These are phyloP conservation scores for Apis cerana DNA, from an alignment of 1,140 invertebrate species.

Conservation along the genomic window DNA sequence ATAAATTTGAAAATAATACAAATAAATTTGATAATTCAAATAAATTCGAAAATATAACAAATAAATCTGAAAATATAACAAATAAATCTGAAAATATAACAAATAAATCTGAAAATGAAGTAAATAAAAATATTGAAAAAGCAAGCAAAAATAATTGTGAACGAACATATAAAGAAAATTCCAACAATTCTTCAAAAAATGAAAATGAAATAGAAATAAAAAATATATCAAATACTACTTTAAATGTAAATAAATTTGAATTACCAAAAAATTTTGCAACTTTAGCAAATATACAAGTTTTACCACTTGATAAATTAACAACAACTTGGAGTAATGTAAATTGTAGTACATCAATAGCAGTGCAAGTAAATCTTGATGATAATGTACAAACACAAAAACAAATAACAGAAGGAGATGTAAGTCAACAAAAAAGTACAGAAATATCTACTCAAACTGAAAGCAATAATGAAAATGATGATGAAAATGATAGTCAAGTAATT, in stretches of 20 bases:
- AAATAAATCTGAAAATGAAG: slow-evolving; percentile 20
- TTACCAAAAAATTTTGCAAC: slow-evolving; percentile 75
- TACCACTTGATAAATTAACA: slow-evolving; percentile 77
- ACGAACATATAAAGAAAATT: slow-evolving; percentile 8
- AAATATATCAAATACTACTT: slow-evolving; percentile 18
- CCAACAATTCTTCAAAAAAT: not conserved
- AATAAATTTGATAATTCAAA: not conserved
- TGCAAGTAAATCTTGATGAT: slow-evolving; percentile 83
- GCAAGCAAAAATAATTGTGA: slow-evolving; percentile 16
- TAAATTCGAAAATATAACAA: not conserved
- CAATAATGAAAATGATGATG: slow-evolving; percentile 78
- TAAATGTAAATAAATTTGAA: slow-evolving; percentile 69
- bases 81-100: not conserved
- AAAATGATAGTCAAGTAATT: slow-evolving; percentile 84
- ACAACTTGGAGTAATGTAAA: slow-evolving; percentile 78
- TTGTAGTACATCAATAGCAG: slow-evolving; percentile 82
- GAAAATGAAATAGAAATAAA: slow-evolving; percentile 26
- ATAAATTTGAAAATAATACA: not conserved
- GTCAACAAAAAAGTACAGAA: slow-evolving; percentile 76
- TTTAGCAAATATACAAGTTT: slow-evolving; percentile 74
- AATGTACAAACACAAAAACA: slow-evolving; percentile 58
- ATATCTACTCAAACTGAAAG: slow-evolving; percentile 82
- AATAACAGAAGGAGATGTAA: slow-evolving; percentile 47
- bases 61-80: slow-evolving; percentile 8
- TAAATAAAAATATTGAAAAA: slow-evolving; percentile 14